A percentile compares a stretch with the other conserved stretches of the same genome.
Conservation (phyloP, 2,797 vertebrate species). For the Micrastur ruficollis region DNA sequence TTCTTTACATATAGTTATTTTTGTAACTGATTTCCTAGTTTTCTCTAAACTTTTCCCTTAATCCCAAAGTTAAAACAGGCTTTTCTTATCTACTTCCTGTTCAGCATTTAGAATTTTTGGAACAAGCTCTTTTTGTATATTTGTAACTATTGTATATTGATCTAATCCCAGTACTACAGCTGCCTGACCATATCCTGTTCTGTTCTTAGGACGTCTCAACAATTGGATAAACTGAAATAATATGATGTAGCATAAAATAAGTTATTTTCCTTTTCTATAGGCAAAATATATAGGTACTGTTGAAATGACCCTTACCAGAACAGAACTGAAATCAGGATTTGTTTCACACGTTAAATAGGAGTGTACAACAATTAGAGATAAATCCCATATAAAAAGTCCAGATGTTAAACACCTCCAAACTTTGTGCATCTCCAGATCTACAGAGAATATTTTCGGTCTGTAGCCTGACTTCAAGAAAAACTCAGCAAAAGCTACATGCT, state of each 20-base stretch:
- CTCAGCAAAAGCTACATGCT: not conserved
- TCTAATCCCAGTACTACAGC: not conserved
- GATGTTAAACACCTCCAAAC: not conserved
- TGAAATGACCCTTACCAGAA: not conserved
- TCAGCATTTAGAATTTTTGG: not conserved
- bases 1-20: not conserved
- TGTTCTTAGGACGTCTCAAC: not conserved
- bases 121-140: not conserved
- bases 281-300: not conserved
- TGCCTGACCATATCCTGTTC: not conserved
- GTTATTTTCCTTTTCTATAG: not conserved
- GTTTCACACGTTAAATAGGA: not conserved
- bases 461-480: not conserved
- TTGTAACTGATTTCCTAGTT: not conserved
- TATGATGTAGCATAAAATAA: not conserved
- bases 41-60: not conserved
- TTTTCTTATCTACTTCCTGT: conserved; percentile 14
- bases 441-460: not conserved
- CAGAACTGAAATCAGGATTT: not conserved
- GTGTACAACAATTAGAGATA: not conserved
- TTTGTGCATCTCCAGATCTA: not conserved
- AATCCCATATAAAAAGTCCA: not conserved
- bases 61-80: not conserved
- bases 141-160: not conserved
- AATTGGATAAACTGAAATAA: not conserved